Conservation (phyloP, 2,888 invertebrate species). For the Caenorhabditis uteleia region DNA sequence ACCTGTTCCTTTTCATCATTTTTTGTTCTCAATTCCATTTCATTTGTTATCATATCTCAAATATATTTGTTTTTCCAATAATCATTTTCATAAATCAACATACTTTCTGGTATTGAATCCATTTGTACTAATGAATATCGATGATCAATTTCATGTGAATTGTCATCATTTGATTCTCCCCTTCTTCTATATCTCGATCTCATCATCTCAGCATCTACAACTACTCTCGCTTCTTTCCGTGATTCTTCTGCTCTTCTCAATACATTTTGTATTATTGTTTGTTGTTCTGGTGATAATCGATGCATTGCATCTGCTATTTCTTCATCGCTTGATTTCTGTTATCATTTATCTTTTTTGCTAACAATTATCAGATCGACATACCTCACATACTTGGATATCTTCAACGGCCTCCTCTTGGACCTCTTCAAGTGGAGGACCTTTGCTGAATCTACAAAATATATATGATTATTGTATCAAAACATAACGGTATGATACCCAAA, state of each 20-base stretch:
- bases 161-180: constrained; percentile 6
- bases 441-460: constrained; percentile 21
- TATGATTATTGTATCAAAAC: not conserved
- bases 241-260: constrained; percentile 57
- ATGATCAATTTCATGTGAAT: constrained; percentile 28
- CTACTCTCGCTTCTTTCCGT: constrained; percentile 50
- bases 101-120: constrained; percentile 66
- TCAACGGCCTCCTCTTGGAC: constrained; percentile 30
- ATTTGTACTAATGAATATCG: constrained; percentile 54
- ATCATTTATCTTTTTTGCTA: not conserved
- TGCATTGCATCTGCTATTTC: constrained; percentile 35
- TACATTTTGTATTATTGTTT: constrained; percentile 31
- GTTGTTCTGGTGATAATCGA: constrained; percentile 27
- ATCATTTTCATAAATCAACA: constrained; percentile 5
- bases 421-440: constrained; percentile 37
- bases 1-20: not conserved
- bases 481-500: constrained; percentile 18
- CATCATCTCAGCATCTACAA: constrained; percentile 50
- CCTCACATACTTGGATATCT: too few relatives aligned
- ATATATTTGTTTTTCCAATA: not conserved
- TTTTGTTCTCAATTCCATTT: constrained; percentile 12
- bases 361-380: too few relatives aligned
- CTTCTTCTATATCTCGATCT: constrained; percentile 19
- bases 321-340: constrained; percentile 20
- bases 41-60: constrained; percentile 29